These are phyloP conservation scores for Macaria notata DNA, from an alignment of 2,888 invertebrate genomes.

Conservation along the genomic window DNA sequence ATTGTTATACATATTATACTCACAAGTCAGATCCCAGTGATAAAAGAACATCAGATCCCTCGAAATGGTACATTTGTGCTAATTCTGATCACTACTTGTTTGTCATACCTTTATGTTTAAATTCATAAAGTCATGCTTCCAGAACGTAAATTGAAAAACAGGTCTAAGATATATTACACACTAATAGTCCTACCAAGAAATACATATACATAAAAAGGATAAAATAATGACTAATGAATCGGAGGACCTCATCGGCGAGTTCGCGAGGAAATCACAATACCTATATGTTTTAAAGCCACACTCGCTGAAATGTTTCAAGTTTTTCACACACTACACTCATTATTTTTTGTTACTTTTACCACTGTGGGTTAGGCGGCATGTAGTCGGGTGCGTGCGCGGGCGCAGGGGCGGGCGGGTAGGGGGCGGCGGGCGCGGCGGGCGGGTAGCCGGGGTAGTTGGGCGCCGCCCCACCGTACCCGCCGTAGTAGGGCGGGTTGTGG, in stretches of 20 bases:
- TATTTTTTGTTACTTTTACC: constrained; percentile 47
- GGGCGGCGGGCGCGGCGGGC: constrained; percentile 49
- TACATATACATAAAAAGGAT: constrained; percentile 34
- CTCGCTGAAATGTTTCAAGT: constrained; percentile 34
- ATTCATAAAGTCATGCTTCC: constrained; percentile 1
- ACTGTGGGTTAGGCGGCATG: constrained; percentile 70
- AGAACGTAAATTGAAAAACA: background rate
- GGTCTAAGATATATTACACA: background rate
- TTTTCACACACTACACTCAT: constrained; percentile 22
- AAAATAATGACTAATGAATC: constrained; percentile 35
- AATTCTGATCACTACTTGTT: constrained; percentile 7
- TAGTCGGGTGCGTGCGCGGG: constrained; percentile 56
- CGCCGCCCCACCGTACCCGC: constrained; percentile 73
- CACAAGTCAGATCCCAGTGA: constrained; percentile 4
- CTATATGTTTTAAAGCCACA: constrained; percentile 43
- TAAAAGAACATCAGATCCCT: background rate
- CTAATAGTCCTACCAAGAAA: constrained; percentile 26
- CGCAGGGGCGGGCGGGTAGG: constrained; percentile 43
- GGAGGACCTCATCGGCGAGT: constrained; percentile 30
- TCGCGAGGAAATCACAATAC: constrained; percentile 33
- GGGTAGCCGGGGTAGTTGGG: constrained; percentile 76
- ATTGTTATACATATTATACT: background rate
- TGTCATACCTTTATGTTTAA: constrained; percentile 1
- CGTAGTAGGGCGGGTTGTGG: constrained; percentile 78
- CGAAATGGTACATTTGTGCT: constrained; percentile 5